phyloP scores from a whole-genome alignment of 2,888 invertebrate genomes.

The Lasioglossum zephyrum region DNA sequence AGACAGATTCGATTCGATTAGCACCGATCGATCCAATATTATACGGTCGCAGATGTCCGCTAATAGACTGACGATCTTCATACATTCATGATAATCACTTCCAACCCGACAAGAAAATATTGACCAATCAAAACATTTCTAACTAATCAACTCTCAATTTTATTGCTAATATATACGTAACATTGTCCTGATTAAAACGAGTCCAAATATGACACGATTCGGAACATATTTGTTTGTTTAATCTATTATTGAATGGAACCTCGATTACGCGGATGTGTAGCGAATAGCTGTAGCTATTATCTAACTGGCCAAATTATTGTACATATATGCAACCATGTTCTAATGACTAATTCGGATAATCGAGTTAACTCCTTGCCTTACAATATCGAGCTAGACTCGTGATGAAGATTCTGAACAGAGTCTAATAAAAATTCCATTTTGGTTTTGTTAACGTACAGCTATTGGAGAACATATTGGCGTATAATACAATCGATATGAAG shows the following conservation, averaged over 20 bases:
- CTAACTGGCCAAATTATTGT: no score
- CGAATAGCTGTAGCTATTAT: no score
- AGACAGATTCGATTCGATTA: slow-evolving; percentile 7
- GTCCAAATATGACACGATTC: background rate
- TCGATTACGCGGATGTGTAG: no score
- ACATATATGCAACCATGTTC: background rate
- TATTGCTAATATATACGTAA: background rate
- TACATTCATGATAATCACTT: background rate
- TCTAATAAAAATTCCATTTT: no score
- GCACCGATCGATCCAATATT: background rate
- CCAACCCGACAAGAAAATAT: background rate
- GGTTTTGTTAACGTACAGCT: no score
- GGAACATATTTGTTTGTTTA: background rate
- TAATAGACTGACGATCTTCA: background rate
- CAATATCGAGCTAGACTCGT: no score
- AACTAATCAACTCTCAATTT: background rate
- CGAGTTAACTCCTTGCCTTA: no score
- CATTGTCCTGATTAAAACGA: background rate
- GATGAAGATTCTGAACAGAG: no score
- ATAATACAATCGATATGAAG: no score
- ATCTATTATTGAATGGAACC: background rate
- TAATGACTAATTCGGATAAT: background rate
- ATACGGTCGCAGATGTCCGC: background rate
- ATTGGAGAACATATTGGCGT: no score
- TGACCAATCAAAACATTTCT: background rate